These are phyloP conservation scores for Pristionchus japonicus DNA, from an alignment of 2,888 invertebrate species.

Conservation along the genomic window DNA sequence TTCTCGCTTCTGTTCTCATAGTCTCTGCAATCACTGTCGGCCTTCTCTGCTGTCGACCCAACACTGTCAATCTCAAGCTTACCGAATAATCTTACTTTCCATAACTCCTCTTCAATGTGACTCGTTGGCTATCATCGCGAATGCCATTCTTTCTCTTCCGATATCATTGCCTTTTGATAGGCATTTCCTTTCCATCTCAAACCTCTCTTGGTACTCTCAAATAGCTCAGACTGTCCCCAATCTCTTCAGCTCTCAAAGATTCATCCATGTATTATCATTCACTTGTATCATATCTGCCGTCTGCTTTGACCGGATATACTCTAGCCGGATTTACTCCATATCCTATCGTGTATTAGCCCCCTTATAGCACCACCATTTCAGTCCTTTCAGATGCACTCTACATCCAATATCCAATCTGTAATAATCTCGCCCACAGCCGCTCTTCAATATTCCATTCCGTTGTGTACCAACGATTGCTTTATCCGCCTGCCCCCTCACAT, in stretches of 20 bases:
- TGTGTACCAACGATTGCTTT: constrained; percentile 5
- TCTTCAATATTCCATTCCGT: not conserved
- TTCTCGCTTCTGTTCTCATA: constrained; percentile 56
- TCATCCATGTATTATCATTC: not conserved
- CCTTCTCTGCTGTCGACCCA: constrained; percentile 58
- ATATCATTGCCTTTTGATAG: constrained; percentile 30
- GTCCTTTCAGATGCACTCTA: not conserved
- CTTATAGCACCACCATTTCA: constrained; percentile 1
- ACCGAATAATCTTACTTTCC: constrained; percentile 5
- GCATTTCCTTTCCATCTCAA: constrained; percentile 5
- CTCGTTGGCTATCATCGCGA: constrained; percentile 4
- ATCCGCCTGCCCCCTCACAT: not conserved
- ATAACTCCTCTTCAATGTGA: not conserved
- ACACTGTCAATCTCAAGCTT: constrained; percentile 57
- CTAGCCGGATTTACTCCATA: not conserved
- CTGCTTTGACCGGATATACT: not conserved
- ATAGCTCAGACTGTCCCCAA: constrained; percentile 4
- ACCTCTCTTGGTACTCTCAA: not conserved
- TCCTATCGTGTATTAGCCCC: constrained; percentile 1
- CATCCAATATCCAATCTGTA: constrained; percentile 1
- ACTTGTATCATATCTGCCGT: constrained; percentile 38
- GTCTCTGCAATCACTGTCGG: constrained; percentile 54
- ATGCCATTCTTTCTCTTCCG: constrained; percentile 1
- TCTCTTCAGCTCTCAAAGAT: constrained; percentile 22
- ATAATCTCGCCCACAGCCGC: not conserved